phyloP scores from a whole-genome alignment of 1,140 invertebrate species.

The Camponotus floridanus region DNA sequence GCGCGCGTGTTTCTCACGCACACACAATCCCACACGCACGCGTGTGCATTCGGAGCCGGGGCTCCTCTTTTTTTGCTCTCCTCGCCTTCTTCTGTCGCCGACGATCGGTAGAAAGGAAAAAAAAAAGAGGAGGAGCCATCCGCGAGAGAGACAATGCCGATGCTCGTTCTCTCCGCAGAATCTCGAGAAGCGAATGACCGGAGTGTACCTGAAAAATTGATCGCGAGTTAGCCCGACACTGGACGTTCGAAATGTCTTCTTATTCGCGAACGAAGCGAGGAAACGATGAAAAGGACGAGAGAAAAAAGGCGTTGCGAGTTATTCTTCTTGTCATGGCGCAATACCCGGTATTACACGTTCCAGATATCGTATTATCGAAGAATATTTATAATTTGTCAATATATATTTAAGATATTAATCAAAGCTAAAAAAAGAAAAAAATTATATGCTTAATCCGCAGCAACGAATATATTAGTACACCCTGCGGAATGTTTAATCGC shows the following conservation, averaged over 20 bases:
- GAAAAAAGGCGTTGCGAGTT: neutral
- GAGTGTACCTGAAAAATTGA: slow-evolving; percentile 60
- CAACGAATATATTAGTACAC: too few species aligned
- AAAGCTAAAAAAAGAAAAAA: too few species aligned
- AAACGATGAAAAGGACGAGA: neutral
- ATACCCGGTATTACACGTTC: too few species aligned
- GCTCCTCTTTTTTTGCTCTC: slow-evolving; percentile 48
- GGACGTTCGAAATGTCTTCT: slow-evolving; percentile 46
- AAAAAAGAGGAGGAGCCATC: neutral
- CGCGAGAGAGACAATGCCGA: slow-evolving; percentile 58
- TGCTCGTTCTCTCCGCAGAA: slow-evolving; percentile 47
- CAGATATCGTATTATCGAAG: too few species aligned
- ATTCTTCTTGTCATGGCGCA: too few species aligned
- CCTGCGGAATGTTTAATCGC: too few species aligned
- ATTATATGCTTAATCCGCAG: too few species aligned
- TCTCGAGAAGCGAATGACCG: slow-evolving; percentile 59
- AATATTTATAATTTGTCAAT: too few species aligned
- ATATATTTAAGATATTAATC: too few species aligned
- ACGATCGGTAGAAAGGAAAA: slow-evolving; percentile 30
- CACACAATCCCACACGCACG: slow-evolving; percentile 30
- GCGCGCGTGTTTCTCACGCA: slow-evolving; percentile 55
- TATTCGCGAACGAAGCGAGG: slow-evolving; percentile 28
- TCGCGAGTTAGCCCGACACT: slow-evolving; percentile 48
- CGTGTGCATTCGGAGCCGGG: slow-evolving; percentile 39
- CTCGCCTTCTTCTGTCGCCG: slow-evolving; percentile 55